Evolutionary conservation across 2,888 invertebrate species (phyloP).

Genomic region (Nemotelus nigrinus): DNA sequence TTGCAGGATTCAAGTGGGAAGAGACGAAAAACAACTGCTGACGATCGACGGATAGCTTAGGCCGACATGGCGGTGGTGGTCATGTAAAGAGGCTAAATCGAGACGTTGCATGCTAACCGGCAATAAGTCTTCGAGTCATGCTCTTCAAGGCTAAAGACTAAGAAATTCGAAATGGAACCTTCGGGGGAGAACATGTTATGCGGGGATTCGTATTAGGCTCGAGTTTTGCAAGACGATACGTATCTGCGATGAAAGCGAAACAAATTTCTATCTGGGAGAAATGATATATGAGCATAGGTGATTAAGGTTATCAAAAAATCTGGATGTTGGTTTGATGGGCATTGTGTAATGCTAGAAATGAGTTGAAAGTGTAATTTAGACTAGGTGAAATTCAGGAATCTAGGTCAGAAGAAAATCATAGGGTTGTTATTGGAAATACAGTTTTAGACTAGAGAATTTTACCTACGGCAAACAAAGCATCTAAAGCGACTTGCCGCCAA

Average conservation of each 20-base stretch:
- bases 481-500: too few relatives aligned
- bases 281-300: conserved; percentile 30
- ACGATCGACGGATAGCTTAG: conserved; percentile 50
- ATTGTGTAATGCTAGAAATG: not conserved
- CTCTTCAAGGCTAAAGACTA: conserved; percentile 59
- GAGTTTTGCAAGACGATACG: conserved; percentile 34
- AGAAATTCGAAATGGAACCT: conserved; percentile 39
- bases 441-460: too few relatives aligned
- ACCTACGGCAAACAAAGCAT: too few relatives aligned
- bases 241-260: conserved; percentile 50
- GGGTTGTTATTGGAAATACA: not conserved
- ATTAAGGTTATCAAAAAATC: conserved; percentile 18
- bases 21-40: conserved; percentile 30
- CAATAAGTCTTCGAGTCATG: conserved; percentile 60
- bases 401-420: not conserved
- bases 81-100: conserved; percentile 53
- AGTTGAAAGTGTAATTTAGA: not conserved
- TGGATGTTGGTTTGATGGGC: not conserved
- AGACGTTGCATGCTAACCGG: conserved; percentile 61
- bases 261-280: conserved; percentile 47
- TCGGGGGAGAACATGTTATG: conserved; percentile 21
- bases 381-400: not conserved
- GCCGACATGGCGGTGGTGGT: conserved; percentile 24
- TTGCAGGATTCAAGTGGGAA: conserved; percentile 50
- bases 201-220: conserved; percentile 37